Conservation (phyloP, 1,140 invertebrate genomes). For the Bombus superbus region DNA sequence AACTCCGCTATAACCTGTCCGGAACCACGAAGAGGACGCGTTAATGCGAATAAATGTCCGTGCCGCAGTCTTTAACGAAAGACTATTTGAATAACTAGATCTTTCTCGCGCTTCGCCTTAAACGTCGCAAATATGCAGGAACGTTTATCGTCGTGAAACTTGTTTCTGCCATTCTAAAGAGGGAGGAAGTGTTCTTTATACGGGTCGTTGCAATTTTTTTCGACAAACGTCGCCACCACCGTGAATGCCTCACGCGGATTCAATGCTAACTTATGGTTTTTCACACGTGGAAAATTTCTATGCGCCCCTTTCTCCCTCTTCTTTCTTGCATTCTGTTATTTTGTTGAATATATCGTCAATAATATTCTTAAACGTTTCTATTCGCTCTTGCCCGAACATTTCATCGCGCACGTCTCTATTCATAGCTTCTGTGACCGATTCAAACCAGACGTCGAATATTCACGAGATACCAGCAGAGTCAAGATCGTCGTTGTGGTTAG, state of each 20-base stretch:
- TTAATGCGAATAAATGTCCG: slow-evolving; percentile 63
- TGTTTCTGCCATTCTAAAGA: neutral
- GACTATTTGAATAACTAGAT: slow-evolving; percentile 64
- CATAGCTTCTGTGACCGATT: neutral
- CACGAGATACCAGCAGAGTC: neutral
- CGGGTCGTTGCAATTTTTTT: neutral
- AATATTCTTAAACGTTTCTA: slow-evolving; percentile 16
- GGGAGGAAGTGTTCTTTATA: neutral
- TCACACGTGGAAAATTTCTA: slow-evolving; percentile 34
- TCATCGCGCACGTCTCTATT: neutral
- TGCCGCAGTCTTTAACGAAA: slow-evolving; percentile 37
- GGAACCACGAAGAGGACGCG: slow-evolving; percentile 33
- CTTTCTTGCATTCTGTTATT: neutral
- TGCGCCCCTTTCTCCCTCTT: neutral
- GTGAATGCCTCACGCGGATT: slow-evolving; percentile 13
- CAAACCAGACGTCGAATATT: neutral
- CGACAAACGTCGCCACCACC: slow-evolving; percentile 21
- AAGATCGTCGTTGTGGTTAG: too few relatives aligned
- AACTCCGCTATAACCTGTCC: slow-evolving; percentile 25
- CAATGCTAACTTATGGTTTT: slow-evolving; percentile 25
- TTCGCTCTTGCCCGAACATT: slow-evolving; percentile 11
- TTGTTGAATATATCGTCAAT: neutral
- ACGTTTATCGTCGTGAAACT: slow-evolving; percentile 35
- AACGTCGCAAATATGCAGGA: slow-evolving; percentile 35
- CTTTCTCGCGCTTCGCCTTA: slow-evolving; percentile 28